Conservation (phyloP, 2,113 vertebrate genomes). For the Apaloderma vittatum region DNA sequence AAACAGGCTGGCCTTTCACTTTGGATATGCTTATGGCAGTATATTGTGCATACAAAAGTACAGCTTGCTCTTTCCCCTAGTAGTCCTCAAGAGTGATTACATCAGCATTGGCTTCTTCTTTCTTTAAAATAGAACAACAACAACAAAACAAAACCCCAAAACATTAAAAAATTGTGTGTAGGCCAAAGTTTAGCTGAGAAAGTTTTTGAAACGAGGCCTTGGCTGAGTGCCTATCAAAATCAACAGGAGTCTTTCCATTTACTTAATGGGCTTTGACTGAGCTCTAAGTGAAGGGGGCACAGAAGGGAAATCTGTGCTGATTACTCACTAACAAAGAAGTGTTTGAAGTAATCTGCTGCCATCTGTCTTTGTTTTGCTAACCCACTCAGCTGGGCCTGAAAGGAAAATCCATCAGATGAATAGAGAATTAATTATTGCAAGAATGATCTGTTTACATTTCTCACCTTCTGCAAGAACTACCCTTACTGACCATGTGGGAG, state of each 20-base stretch:
- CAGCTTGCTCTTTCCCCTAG: background rate
- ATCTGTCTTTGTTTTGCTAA: slow-evolving; percentile 65
- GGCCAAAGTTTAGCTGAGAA: slow-evolving; percentile 3
- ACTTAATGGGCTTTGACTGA: slow-evolving; percentile 30
- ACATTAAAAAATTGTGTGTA: background rate
- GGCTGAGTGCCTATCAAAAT: background rate
- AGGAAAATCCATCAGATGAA: background rate
- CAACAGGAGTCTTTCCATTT: background rate
- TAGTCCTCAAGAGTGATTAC: background rate
- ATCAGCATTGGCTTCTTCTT: background rate
- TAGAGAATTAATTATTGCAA: background rate
- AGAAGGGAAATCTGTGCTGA: background rate
- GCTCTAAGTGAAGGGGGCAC: background rate
- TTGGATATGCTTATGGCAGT: background rate
- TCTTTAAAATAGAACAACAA: background rate
- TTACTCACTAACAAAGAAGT: slow-evolving; percentile 15
- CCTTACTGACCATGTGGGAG: background rate
- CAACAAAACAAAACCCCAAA: background rate
- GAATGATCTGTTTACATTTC: background rate
- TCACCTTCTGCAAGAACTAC: background rate
- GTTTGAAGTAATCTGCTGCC: slow-evolving; percentile 54
- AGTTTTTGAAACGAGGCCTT: background rate
- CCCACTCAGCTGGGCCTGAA: background rate
- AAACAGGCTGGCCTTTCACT: background rate
- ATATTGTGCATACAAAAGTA: background rate